Conservation (phyloP, 23 tunicate species). For the Clavelina lepadiformis region DNA sequence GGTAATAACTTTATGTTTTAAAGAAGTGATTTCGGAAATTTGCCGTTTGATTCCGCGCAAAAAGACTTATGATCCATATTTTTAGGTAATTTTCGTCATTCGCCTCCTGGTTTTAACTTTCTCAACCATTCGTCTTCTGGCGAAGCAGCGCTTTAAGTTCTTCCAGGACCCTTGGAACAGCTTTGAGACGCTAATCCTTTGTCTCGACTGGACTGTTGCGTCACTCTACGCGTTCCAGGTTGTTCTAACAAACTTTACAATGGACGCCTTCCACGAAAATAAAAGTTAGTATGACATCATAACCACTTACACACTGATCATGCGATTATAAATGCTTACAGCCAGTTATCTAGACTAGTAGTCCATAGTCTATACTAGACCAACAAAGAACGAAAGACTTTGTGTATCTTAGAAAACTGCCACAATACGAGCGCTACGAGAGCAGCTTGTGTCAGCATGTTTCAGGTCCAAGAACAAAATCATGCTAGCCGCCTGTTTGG, state of each 20-base stretch:
- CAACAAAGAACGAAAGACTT: too few relatives aligned
- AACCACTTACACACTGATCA: conserved; percentile 1
- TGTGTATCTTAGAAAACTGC: too few relatives aligned
- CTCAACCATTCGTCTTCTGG: conserved; percentile 19
- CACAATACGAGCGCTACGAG: too few relatives aligned
- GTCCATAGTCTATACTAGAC: too few relatives aligned
- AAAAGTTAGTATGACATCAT: conserved; percentile 42
- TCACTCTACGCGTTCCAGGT: conserved; percentile 38
- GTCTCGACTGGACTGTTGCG: conserved; percentile 64
- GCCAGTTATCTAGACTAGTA: too few relatives aligned
- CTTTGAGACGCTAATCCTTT: conserved; percentile 48
- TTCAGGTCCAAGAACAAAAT: too few relatives aligned
- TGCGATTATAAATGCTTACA: too few relatives aligned
- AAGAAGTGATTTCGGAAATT: too few relatives aligned
- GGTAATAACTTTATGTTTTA: too few relatives aligned
- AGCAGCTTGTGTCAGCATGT: too few relatives aligned
- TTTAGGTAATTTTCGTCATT: conserved; percentile 63
- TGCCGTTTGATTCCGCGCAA: too few relatives aligned
- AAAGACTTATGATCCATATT: background rate
- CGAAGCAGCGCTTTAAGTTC: conserved; percentile 18
- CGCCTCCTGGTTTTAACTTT: conserved; percentile 53
- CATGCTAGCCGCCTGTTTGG: too few relatives aligned
- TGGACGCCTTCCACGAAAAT: conserved; percentile 64
- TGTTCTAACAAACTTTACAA: conserved; percentile 32
- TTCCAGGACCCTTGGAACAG: conserved; percentile 68